Evolutionary conservation across 2,888 invertebrate species (phyloP), one percentile per base, ranked within the genome.

Genomic region (Pammene fasciana): DNA sequence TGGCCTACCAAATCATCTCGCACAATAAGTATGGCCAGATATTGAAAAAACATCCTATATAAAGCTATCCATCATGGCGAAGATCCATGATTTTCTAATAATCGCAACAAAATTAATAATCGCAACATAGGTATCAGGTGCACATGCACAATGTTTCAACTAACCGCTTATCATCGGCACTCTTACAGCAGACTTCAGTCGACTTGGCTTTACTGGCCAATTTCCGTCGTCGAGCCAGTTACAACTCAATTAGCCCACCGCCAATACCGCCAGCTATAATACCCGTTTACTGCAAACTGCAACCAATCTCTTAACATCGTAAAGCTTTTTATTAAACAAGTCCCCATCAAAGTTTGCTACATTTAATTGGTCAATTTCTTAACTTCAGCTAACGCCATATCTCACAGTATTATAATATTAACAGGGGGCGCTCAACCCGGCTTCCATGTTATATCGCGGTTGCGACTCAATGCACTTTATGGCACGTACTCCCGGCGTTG

Each of bases 401-500:
- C 70, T 70, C 59, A 46, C 59, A 48, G 55, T 46, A 70, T 70
- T 65, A 70, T 65, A 70, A 70, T 57, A 38, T 7, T 38, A 26
- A 26, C 26, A 46, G 50, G 14, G 18, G 26, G 61, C 61, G 48
- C 46, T 67, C 41, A 54, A 46, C 65, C 52, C 54, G 41, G 60
- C 65, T 65, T 68, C 60, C 65, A 70, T 59, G 64, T 65, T 70
- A 70, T 70, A 65, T 70, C 60, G 65, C 67, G 54, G 62, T 54
- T 45, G 70, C 70, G 56, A 67, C 64, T 71, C 72, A 66, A 67
- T 67, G 68, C 67, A 68, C 67, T 77, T 78, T 78, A 77, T 71
- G 72, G 66, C 74, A 59, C 71, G 66, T 72, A 66, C 75, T 71
- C 72, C 62, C 38, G 62, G 62, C 72, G 74, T 73, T 67, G 71